A percentile compares a stretch with the other conserved stretches of the same genome.
phyloP scores from a whole-genome alignment of 2,888 invertebrate genomes.

The Oligia latruncula region DNA sequence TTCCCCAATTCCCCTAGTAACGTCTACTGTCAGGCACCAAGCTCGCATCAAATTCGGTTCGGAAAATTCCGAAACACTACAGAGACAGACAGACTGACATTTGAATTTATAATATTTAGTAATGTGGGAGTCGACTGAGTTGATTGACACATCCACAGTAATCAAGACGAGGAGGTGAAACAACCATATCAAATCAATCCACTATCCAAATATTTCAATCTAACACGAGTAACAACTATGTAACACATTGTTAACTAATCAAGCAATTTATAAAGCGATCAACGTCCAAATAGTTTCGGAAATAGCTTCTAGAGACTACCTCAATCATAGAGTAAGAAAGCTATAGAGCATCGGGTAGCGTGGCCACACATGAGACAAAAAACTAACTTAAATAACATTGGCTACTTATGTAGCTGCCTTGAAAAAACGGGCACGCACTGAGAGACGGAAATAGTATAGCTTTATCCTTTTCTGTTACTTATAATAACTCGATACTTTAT shows the following conservation, averaged over 20 bases:
- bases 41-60: background rate
- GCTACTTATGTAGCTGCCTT: no score
- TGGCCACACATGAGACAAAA: no score
- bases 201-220: conserved; percentile 11
- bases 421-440: no score
- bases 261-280: conserved; percentile 34
- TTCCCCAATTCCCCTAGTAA: background rate
- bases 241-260: conserved; percentile 16
- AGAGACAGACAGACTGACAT: background rate
- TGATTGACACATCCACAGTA: conserved; percentile 18
- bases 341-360: no score
- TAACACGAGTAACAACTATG: conserved; percentile 29
- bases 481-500: no score
- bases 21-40: background rate
- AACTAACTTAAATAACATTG: no score
- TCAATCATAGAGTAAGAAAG: no score
- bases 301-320: conserved; percentile 29
- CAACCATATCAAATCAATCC: conserved; percentile 12
- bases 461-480: no score
- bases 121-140: background rate
- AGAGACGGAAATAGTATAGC: no score
- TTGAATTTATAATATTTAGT: conserved; percentile 26
- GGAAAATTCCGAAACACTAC: background rate
- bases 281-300: conserved; percentile 29
- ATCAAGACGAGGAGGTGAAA: conserved; percentile 12